Evolutionary conservation across 2,888 invertebrate species (phyloP), one percentile per base, ranked within the genome.

Genomic region (Lasioglossum vierecki): DNA sequence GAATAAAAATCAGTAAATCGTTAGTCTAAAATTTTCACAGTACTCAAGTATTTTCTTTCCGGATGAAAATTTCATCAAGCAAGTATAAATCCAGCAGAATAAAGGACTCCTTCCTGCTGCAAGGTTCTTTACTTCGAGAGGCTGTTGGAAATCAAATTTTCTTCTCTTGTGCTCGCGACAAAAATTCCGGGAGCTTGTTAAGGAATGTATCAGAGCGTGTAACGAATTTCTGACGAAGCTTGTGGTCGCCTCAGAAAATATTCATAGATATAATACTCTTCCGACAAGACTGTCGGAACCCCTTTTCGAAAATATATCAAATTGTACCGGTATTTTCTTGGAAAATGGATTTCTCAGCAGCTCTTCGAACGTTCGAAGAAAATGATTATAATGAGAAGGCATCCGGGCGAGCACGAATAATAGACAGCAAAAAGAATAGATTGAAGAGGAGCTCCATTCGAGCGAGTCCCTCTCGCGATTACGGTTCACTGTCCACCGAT

Each of bases 181-280:
- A 66, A 66, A 66, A 35, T 66, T 66, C 66, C 18, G 8, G 66
- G 35, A 66, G 66, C 66, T 66, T 66, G 66, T 66, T 66, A 66
- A 30, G 66, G 66, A 66, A 66, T 66, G 66, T 66, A 66, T 35
- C 66, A 6, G 66, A 18, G 30, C 66, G 66, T 66, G 66, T 66
- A 66, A 66, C 35, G 66, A 66, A 66, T 35, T 66, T 66, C 30
- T 35, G 35, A 18, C 30, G 18, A 30, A 8, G 66, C 35, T 35
- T 30, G 66, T 22, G 30, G 18, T 30, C 3, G 8, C 18, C 26
- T 2, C 66, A 18, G 66, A 35, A 35, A 35, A 30, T 30, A 35
- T 66, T 66, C 30, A 30, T 3, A 35, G 18, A 35, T 66, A 3
- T 66, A 35, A 66, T 66, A 35, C 66, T 15, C 35, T 35, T 3